Evolutionary conservation across 2,113 vertebrate genomes (phyloP).

Genomic region (Ranitomeya variabilis): DNA sequence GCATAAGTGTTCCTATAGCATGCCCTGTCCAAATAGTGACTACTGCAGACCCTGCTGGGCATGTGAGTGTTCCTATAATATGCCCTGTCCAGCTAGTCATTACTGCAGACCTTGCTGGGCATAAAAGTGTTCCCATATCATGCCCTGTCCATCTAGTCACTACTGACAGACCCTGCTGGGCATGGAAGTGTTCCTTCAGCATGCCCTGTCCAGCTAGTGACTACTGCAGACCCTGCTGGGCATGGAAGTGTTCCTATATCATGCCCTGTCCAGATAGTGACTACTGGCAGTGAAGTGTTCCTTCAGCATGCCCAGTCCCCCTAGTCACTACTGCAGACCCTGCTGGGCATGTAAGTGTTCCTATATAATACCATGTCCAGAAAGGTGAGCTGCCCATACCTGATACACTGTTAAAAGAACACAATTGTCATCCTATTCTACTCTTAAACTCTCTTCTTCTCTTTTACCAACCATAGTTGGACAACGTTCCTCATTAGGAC

Average conservation of each 20-base stretch:
- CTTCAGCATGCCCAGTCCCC: neutral
- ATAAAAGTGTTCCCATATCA: neutral
- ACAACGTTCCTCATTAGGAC: neutral
- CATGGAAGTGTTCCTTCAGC: too few species aligned
- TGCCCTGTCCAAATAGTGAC: too few species aligned
- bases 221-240: too few species aligned
- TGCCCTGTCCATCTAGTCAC: neutral
- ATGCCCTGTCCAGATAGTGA: neutral
- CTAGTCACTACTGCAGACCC: neutral
- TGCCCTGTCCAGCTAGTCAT: neutral
- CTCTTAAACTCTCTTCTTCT: neutral
- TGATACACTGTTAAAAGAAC: neutral
- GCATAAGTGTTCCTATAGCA: neutral
- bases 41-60: too few species aligned
- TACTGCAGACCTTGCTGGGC: neutral
- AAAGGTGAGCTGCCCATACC: neutral
- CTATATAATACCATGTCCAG: neutral
- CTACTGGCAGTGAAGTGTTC: neutral
- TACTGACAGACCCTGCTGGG: too few species aligned
- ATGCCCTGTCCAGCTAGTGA: too few species aligned
- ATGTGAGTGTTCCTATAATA: too few species aligned
- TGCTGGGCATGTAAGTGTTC: too few species aligned
- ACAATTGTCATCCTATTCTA: neutral
- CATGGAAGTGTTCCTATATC: too few species aligned
- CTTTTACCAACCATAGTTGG: neutral